A percentile compares a stretch with the other conserved stretches of the same genome.
phyloP scores from a whole-genome alignment of 2,113 vertebrate species.

The Amazona vittata region DNA sequence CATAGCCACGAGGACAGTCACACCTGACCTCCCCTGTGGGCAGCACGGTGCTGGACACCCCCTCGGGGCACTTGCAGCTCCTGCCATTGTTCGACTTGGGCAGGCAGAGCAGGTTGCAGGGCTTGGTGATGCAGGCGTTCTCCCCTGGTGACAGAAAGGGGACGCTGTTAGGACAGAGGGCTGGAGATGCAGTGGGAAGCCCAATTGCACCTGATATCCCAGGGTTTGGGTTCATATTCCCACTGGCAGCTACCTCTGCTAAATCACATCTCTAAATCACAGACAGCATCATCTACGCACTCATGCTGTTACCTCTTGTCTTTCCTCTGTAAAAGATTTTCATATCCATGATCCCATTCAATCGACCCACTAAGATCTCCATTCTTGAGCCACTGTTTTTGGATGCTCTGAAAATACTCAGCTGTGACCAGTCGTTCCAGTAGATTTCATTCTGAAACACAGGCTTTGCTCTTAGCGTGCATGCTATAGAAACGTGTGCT shows the following conservation, averaged over 20 bases:
- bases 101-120: constrained; percentile 91
- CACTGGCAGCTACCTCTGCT: rapidly evolving
- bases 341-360: constrained; percentile 96
- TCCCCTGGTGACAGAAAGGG: constrained; percentile 74
- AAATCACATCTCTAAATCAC: neutral
- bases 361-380: constrained; percentile 84
- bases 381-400: constrained; percentile 84
- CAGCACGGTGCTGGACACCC: constrained; percentile 73
- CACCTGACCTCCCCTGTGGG: constrained; percentile 85
- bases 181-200: rapidly evolving
- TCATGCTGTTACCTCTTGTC: constrained; percentile 75
- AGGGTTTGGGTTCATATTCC: neutral
- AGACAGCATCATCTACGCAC: neutral
- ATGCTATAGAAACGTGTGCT: rapidly evolving
- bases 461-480: neutral
- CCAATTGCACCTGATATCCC: neutral
- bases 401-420: constrained; percentile 95
- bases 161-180: neutral
- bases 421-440: constrained; percentile 98
- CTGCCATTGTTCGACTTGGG: constrained; percentile 83
- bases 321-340: constrained; percentile 97
- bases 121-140: constrained; percentile 86
- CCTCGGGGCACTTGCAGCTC: constrained; percentile 90
- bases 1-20: constrained; percentile 87
- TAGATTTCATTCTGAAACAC: constrained; percentile 92